Conservation (phyloP, 2,113 vertebrate species). For the Zosterops japonicus region DNA sequence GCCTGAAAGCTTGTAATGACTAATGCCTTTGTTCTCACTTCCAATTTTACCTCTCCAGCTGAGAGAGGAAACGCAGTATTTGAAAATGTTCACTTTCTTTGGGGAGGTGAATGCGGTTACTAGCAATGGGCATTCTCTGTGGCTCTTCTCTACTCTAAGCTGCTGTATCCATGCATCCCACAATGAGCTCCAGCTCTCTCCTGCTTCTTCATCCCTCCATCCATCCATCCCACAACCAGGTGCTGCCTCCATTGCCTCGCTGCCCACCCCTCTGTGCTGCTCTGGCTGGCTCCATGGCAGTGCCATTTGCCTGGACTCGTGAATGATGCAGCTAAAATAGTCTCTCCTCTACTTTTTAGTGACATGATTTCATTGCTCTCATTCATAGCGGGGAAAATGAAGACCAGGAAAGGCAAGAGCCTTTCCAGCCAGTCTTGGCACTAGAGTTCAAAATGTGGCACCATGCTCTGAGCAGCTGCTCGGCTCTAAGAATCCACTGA, state of each 20-base stretch:
- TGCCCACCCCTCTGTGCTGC: not conserved
- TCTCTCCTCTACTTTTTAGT: not conserved
- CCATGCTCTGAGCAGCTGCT: not conserved
- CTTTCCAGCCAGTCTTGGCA: not conserved
- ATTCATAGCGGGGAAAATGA: accelerated
- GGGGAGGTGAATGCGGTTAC: not conserved
- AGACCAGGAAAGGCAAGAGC: accelerated
- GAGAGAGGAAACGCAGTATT: not conserved
- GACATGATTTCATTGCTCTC: not conserved
- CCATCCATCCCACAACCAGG: accelerated
- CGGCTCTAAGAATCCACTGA: not conserved
- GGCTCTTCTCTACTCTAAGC: not conserved
- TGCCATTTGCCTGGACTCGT: not conserved
- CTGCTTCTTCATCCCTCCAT: not conserved
- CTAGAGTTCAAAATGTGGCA: not conserved
- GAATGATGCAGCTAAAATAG: not conserved
- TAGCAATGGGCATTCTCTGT: no score
- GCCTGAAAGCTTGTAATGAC: not conserved
- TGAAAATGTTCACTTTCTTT: accelerated
- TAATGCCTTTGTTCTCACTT: not conserved
- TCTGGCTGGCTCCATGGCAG: not conserved
- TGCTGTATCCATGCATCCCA: accelerated
- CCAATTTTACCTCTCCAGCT: not conserved
- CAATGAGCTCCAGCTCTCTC: not conserved
- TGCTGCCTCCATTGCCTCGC: not conserved